Conservation (phyloP, 2,888 invertebrate species). For the Troides aeacus region DNA sequence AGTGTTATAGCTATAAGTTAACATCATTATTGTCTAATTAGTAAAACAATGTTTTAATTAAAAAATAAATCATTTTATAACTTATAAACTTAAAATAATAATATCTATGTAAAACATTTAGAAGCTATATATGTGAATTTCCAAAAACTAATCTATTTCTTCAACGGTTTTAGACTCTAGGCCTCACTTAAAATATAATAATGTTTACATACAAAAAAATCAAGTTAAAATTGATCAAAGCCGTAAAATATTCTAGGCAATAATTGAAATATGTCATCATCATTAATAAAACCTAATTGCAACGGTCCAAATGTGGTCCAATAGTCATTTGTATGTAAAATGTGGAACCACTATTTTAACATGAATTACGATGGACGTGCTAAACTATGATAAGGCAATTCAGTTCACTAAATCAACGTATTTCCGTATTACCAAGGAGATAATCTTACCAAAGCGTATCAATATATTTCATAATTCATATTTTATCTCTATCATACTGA, state of each 20-base stretch:
- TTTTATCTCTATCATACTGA: background rate
- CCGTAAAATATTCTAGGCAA: background rate
- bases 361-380: conserved; percentile 76
- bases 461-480: background rate
- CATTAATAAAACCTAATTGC: conserved; percentile 21
- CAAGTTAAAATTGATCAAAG: background rate
- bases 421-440: conserved; percentile 67
- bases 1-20: too few species aligned
- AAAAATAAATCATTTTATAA: too few species aligned
- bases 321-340: conserved; percentile 28
- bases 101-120: too few species aligned
- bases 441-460: conserved; percentile 56
- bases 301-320: conserved; percentile 24
- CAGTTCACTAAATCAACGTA: conserved; percentile 73
- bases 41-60: too few species aligned
- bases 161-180: too few species aligned
- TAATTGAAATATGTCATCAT: conserved; percentile 1
- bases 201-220: background rate
- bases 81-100: too few species aligned
- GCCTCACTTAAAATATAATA: too few species aligned
- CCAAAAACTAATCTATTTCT: too few species aligned
- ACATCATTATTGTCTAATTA: too few species aligned
- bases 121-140: too few species aligned
- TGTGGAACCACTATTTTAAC: conserved; percentile 52
- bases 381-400: conserved; percentile 75